Base-by-base conservation (phyloP, 2,113 vertebrate species). In the Phylloscopus trochilus region DNA sequence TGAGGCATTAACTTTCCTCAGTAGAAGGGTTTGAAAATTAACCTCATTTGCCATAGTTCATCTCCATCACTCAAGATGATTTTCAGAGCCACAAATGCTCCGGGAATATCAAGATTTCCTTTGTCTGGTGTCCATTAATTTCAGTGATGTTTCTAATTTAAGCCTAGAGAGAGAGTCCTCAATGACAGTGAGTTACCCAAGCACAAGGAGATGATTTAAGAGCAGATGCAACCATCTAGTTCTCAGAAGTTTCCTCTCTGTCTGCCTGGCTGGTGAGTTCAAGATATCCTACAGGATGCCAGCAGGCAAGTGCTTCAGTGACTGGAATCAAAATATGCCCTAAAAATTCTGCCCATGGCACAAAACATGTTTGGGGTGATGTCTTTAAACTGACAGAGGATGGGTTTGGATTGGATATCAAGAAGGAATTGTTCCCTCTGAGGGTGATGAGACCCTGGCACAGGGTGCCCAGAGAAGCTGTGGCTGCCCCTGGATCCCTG, bases 81-180 rank as follows among this genome's bases (percentile, higher is more conserved):
- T 86, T 93, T 53, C 73, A 49, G 73, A 43, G 68, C 27, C 44
- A 66, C 51, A 79, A 75, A 80, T 74, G 62, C 37, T 69, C 70
- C 58, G 47, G 47, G 22, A 93, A 74, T 63, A 66, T 62, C 51
- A 76, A 78, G 62, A 69, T 35, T 67, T 90, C 39, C 33, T 66
- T 66, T 59, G 15, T 41, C 43, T 75, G 15, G 33, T 33, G 31
- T 58, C 47, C 75, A 62, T 95, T 89, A 59, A 93, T 90, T 89
- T 88, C 60, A 90, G 44, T 11, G 19, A 63, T 19, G 59, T 63
- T 91, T 94, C 87, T 86, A 96, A 94, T 83, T 91, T 85, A 63
- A 87, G 49, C 39, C 30, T 18, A 23, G 4, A 70, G 6, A 53
- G 5, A 81, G 1, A 81, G 30, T 35, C 27, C 18, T 83, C 56